Base-by-base conservation (phyloP, 2,888 invertebrate species). In the Drosophila percnosoma region DNA sequence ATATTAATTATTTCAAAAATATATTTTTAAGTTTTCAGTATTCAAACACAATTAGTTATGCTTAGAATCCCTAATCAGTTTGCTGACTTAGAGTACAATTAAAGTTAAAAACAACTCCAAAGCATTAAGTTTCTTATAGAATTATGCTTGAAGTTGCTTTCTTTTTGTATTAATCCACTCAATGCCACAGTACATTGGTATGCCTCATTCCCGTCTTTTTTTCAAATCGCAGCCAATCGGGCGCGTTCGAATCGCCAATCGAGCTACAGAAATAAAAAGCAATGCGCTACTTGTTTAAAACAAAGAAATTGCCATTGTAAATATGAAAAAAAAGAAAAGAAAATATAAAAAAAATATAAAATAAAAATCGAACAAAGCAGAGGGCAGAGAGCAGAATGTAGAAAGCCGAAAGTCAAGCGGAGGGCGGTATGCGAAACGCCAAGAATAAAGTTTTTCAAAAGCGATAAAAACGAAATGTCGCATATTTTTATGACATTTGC, bases 381-480 rank as follows among this genome's bases (percentile, higher is more conserved):
- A 66, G 49, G 59, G 63, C 61, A 42, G 53, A 59, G 49, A 61
- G 48, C 57, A 59, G 61, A 61, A 34, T 69, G 42, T 49, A 67
- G 66, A 69, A 49, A 76, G 65, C 75, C 73, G 80, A 68, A 73
- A 67, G 70, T 72, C 69, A 62, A 65, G 62, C 51, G 68, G 61
- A 34, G 63, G 68, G 67, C 63, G 68, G 68, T 68, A 69, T 57
- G 68, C 68, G 60, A 86, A 78, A 49, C 62, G 78, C 73, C 81
- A 85, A 90, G 82, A 92, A 91, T 87, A 89, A 89, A 92, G 92
- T 92, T 92, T 92, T 92, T 92, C 90, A 90, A 91, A 92, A 90
- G 91, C 91, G 92, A 93, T 93, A 93, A 93, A 93, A 92, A 90
- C 92, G 91, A 93, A 93, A 92, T 93, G 93, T 92, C 93, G 92